Base-by-base conservation (phyloP, 2,797 vertebrate species). In the Petrocephalus sullivani region DNA sequence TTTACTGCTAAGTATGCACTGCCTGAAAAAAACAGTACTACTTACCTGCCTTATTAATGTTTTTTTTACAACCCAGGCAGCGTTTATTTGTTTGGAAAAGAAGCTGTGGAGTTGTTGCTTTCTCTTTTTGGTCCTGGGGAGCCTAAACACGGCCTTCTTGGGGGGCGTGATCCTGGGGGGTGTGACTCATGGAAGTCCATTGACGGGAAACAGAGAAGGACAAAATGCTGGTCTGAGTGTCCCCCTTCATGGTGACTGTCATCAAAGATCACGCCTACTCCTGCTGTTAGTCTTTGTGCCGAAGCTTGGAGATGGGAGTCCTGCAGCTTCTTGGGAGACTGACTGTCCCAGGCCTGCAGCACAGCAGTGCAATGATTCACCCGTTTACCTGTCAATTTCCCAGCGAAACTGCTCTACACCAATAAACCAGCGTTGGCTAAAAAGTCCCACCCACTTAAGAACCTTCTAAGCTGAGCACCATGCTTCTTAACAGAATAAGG, bases 11-110 rank as follows among this genome's bases (percentile, higher is more conserved):
- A 33, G 58, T 81, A 41, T 81, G 28, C 54, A 14, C 14, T 1
- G 71, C 16, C 51, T 41, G 53, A 81, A 46, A 81, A 87, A 46
- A 81, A 87, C 7, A 41, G 23, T 75, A n/a, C 19, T 83, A 60
- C 84, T 84, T 28, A 61, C 16, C 49, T 51, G 33, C n/a, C 51
- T 81, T 28, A 60, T 49, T 61, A 28, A 53, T 49, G 78, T 16
- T 14, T 71, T 23, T 75, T 56, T 56, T 28, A 14, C n/a, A 21
- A 60, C 12, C 60, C 57, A 57, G 4, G 46, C 12, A 23, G 49
- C 41, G 23, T 64, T 88, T 46, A 85, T 75, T 88, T 28, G 23
- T 71, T 53, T n/a, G n/a, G 88, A 85, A 88, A 16, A 56, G 10
- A 46, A 51, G 37, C 37, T 88, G 57, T 33, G 4, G 53, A 64